Conservation (phyloP, 2,797 vertebrate genomes). For the Cichlasoma orientale region DNA sequence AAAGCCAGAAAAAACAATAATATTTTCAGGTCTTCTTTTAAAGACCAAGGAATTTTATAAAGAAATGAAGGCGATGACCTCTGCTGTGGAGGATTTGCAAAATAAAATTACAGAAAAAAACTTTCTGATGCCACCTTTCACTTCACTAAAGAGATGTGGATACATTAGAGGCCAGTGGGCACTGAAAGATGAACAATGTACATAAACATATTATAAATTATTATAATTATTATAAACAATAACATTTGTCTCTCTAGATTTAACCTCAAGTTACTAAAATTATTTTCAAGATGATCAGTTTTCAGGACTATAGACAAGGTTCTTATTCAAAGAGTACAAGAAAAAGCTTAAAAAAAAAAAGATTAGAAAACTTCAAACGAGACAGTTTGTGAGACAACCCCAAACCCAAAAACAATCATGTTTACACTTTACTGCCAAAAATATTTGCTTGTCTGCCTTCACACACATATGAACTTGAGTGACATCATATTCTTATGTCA, state of each 20-base stretch:
- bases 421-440: too few relatives aligned
- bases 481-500: too few relatives aligned
- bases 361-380: not conserved
- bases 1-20: not conserved
- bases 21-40: not conserved
- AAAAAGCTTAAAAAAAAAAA: too few relatives aligned
- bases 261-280: not conserved
- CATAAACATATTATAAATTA: too few relatives aligned
- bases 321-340: too few relatives aligned
- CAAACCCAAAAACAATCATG: not conserved
- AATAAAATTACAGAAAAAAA: not conserved
- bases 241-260: not conserved
- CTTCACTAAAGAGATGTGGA: not conserved
- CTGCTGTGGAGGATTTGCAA: not conserved
- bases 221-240: too few relatives aligned
- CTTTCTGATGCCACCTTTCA: not conserved
- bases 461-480: too few relatives aligned
- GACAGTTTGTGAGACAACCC: fast-evolving
- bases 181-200: not conserved
- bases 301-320: not conserved
- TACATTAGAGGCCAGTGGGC: not conserved
- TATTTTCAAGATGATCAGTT: not conserved
- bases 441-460: too few relatives aligned
- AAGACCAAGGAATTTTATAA: not conserved
- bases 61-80: not conserved